Base-by-base conservation (phyloP, 2,797 vertebrate species). In the Pangasius larnaudii region DNA sequence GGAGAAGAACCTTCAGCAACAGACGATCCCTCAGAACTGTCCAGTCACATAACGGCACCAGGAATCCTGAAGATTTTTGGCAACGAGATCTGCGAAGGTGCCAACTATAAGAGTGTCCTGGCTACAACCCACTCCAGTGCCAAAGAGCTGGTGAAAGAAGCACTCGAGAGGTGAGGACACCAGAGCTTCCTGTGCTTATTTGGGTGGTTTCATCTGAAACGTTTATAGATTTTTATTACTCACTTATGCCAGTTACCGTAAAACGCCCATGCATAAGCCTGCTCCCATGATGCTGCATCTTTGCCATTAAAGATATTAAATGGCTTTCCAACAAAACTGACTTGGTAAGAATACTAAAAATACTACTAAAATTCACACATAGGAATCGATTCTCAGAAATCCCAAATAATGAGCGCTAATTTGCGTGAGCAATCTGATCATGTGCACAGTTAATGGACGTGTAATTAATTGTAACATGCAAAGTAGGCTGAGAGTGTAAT, bases 31-130 rank as follows among this genome's bases (percentile, higher is more conserved):
- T 94, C 93, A 0, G 96, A 97, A 92, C 94, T 97, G 89, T 97
- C 96, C 92, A 96, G 95, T 91, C 96, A 97, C 90, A 93, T 96
- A 33, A 96, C 96, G 0, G 96, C 96, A 8, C 96, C 96, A 0
- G 96, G 96, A 27, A 96, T 97, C 89, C 93, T 97, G 79, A 97
- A 97, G 94, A 95, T 97, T 85, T 97, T 97, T 78, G 96, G 96
- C 46, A 95, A 93, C 59, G 96, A 96, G 85, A 96, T 97, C 91
- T 96, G 96, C 1, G 91, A 95, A 88, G 96, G 96, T 27, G 96
- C 96, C 61, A 96, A 97, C 92, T 97, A 97, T 58, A 97, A 97
- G 90, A 97, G 96, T 3, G 96, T 97, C 74, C 91, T 97, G 85
- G 96, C 96, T 87, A 96, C 96, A 72, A 97, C 94, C 0, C 95